Evolutionary conservation across 2,797 vertebrate species (phyloP).

Genomic region (Thunnus albacares): DNA sequence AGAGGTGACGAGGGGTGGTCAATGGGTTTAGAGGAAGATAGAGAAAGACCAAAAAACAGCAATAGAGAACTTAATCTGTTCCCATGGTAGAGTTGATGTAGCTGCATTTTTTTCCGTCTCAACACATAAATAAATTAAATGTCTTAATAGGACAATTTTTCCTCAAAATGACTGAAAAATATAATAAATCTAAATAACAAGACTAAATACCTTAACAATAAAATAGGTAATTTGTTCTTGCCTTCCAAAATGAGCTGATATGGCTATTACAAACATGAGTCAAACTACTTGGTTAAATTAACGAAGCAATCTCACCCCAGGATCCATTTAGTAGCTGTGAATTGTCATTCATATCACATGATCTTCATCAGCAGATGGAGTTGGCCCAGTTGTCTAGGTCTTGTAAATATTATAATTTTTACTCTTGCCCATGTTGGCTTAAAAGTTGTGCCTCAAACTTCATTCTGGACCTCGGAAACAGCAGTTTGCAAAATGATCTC

Average conservation of each 20-base stretch:
- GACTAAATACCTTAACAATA: neutral
- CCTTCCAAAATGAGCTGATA: neutral
- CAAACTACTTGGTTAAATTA: neutral
- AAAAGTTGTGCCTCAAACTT: neutral
- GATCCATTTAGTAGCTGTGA: too few species aligned
- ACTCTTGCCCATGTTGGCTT: too few species aligned
- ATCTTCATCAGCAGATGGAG: neutral
- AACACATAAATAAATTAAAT: neutral
- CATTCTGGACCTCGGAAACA: neutral
- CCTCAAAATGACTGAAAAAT: neutral
- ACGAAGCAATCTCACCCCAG: neutral
- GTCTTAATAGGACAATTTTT: neutral
- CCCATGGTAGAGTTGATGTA: constrained; percentile 13
- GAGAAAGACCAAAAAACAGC: constrained; percentile 1
- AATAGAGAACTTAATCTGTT: constrained; percentile 23
- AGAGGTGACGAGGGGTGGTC: constrained; percentile 50
- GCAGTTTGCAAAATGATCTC: neutral
- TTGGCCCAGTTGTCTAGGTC: neutral
- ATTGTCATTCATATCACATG: too few species aligned
- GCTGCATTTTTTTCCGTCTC: neutral
- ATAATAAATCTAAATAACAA: neutral
- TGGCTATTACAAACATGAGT: neutral
- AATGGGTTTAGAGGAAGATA: constrained; percentile 40
- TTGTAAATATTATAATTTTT: neutral
- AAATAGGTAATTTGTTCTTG: neutral